Conservation (phyloP, 2,888 invertebrate species). For the Agrenia bidenticulata region DNA sequence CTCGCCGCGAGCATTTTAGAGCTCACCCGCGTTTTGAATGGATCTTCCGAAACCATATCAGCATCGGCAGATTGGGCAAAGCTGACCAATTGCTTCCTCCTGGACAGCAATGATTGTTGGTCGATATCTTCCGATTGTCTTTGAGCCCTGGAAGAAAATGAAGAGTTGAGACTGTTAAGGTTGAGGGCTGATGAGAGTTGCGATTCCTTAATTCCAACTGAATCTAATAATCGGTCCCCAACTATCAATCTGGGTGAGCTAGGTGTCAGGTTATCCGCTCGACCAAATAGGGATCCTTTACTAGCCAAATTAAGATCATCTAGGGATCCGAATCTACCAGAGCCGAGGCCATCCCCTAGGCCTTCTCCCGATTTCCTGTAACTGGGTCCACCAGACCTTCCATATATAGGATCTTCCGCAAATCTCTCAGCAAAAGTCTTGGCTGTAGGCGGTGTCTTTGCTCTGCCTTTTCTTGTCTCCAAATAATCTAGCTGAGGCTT, state of each 20-base stretch:
- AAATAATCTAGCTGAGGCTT: slow-evolving; percentile 49
- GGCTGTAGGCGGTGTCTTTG: slow-evolving; percentile 46
- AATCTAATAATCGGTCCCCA: slow-evolving; percentile 48
- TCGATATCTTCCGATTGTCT: background rate
- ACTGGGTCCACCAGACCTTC: slow-evolving; percentile 8
- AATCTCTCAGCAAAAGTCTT: slow-evolving; percentile 45
- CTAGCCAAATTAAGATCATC: slow-evolving; percentile 33
- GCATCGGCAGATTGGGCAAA: slow-evolving; percentile 39
- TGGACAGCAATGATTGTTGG: background rate
- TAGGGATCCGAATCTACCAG: slow-evolving; percentile 36
- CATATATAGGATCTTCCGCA: slow-evolving; percentile 42
- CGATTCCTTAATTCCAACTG: slow-evolving; percentile 42
- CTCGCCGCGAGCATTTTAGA: slow-evolving; percentile 32
- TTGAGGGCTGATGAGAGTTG: slow-evolving; percentile 15
- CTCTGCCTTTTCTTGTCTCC: slow-evolving; percentile 33
- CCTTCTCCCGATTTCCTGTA: slow-evolving; percentile 9
- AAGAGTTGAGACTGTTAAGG: background rate
- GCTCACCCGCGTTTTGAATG: slow-evolving; percentile 37
- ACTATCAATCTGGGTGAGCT: slow-evolving; percentile 2
- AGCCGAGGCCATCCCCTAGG: background rate
- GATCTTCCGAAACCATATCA: slow-evolving; percentile 47
- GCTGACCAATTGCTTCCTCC: slow-evolving; percentile 12
- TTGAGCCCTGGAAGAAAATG: background rate
- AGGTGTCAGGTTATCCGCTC: slow-evolving; percentile 13
- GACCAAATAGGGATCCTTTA: slow-evolving; percentile 10